Evolutionary conservation across 2,113 vertebrate genomes (phyloP).

Genomic region (Tragelaphus strepsiceros): DNA sequence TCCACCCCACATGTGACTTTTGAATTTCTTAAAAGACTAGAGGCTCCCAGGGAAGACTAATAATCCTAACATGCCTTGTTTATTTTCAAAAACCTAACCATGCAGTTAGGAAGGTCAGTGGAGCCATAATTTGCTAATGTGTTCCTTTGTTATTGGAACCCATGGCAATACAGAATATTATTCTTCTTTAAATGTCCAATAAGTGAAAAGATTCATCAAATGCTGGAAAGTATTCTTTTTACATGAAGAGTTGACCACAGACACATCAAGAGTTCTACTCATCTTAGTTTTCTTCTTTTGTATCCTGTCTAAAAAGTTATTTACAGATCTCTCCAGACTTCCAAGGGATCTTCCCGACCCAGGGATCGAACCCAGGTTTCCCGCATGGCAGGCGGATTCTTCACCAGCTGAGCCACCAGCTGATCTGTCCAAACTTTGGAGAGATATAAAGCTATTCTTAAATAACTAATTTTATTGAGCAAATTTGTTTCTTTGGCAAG

Average conservation of each 20-base stretch:
- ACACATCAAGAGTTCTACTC: not conserved
- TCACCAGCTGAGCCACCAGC: too few species aligned
- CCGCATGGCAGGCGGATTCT: too few species aligned
- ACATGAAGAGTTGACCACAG: not conserved
- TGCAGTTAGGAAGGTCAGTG: not conserved
- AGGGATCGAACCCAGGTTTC: too few species aligned
- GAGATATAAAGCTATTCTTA: not conserved
- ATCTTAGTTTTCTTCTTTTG: not conserved
- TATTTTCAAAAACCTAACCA: slow-evolving; percentile 3
- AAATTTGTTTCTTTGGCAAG: slow-evolving; percentile 14
- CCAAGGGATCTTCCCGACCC: not conserved
- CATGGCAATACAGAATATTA: not conserved
- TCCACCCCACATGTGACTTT: not conserved
- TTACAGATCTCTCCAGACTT: not conserved
- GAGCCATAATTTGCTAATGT: not conserved
- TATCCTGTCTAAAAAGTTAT: not conserved
- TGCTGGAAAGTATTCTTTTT: not conserved
- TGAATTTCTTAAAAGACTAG: not conserved
- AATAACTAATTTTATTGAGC: not conserved
- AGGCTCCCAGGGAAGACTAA: not conserved
- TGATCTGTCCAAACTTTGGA: not conserved
- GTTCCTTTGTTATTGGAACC: not conserved
- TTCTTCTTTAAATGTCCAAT: not conserved
- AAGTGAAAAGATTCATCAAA: not conserved
- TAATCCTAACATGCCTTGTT: not conserved